Evolutionary conservation across 2,888 invertebrate species (phyloP), one percentile per base, ranked within the genome.

Genomic region (Eristalinus sepulchralis): DNA sequence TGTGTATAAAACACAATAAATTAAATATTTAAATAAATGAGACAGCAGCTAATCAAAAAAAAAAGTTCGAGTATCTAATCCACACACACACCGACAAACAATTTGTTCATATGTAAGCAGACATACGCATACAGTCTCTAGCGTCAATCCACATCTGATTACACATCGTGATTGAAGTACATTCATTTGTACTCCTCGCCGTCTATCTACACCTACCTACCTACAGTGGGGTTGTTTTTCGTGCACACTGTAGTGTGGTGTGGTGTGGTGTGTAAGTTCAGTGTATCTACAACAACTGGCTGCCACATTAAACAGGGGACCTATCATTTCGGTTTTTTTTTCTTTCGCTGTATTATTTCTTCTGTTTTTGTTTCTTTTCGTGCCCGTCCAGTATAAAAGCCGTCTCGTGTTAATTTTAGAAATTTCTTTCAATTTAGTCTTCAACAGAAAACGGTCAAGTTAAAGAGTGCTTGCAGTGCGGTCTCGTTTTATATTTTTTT

Each of bases 371-470:
- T 71, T 62, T 62, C 60, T 60, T 59, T 62, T 53, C 53, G 60
- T 60, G 57, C 47, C 67, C 83, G 60, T 80, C 81, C 79, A 75
- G 83, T 82, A 80, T 84, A 75, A 73, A 66, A 73, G 77, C 68
- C 68, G 85, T 81, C 88, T 88, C 86, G 88, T 90, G 90, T 90
- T 91, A 91, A 90, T 90, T 91, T 91, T 91, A 91, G 91, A 91
- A 91, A 90, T 90, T 90, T 89, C 89, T 89, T 92, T 91, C 89
- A 90, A 91, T 91, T 92, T 90, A 90, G 90, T 89, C 90, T 90
- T 89, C 90, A 90, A 89, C 88, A 86, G 89, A 88, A 89, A 89
- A 88, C 90, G 90, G 80, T 83, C 68, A 75, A 78, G 78, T 79
- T 87, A 83, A 78, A 75, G 62, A 77, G 76, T 68, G 77, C 22